Evolutionary conservation across 2,888 invertebrate genomes (phyloP).

Genomic region (Ennomos erosarius): DNA sequence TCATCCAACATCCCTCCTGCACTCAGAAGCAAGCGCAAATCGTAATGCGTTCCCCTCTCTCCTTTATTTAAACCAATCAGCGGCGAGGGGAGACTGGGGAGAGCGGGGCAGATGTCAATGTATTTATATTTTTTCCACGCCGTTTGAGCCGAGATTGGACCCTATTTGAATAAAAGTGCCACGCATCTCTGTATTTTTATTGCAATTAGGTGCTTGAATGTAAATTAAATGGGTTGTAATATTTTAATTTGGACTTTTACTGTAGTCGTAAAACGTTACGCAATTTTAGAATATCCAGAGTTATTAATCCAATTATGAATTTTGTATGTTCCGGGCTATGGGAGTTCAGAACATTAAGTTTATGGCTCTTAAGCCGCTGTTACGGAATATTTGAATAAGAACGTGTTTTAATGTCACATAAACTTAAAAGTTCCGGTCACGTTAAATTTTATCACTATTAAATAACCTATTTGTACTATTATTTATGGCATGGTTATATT

Average conservation of each 20-base stretch:
- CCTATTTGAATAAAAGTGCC: constrained; percentile 20
- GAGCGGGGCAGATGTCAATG: constrained; percentile 41
- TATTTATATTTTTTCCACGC: constrained; percentile 38
- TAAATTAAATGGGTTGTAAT: constrained; percentile 15
- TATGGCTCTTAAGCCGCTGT: too few relatives aligned
- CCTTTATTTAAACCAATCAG: constrained; percentile 26
- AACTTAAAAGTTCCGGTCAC: too few relatives aligned
- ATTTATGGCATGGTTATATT: too few relatives aligned
- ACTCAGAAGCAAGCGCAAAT: constrained; percentile 30
- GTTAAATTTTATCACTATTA: too few relatives aligned
- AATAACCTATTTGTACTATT: too few relatives aligned
- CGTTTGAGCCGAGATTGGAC: constrained; percentile 32
- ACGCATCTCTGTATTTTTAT: constrained; percentile 10
- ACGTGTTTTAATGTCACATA: too few relatives aligned
- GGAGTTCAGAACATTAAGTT: too few relatives aligned
- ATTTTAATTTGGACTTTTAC: constrained; percentile 17
- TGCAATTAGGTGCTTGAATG: constrained; percentile 16
- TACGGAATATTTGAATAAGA: too few relatives aligned
- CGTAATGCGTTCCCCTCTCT: constrained; percentile 23
- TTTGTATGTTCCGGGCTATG: neutral
- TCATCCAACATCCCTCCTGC: constrained; percentile 36
- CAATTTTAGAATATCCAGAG: neutral
- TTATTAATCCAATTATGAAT: constrained; percentile 7
- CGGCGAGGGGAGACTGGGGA: constrained; percentile 33
- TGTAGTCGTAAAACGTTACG: constrained; percentile 11